phyloP scores from a whole-genome alignment of 2,888 invertebrate species.

The Trachelus troglodyta region DNA sequence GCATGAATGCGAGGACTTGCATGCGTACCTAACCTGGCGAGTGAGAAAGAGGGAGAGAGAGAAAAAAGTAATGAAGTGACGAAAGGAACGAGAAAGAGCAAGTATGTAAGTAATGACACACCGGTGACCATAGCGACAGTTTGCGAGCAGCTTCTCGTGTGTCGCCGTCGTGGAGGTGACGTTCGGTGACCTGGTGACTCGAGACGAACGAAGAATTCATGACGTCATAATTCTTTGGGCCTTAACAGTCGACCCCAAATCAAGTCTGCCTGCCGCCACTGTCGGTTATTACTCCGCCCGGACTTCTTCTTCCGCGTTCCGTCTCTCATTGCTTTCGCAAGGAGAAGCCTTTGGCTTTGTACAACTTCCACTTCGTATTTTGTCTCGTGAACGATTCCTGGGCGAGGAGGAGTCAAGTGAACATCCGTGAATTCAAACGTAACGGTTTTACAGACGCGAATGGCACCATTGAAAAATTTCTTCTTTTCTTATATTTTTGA shows the following conservation, averaged over 20 bases:
- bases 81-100: not conserved
- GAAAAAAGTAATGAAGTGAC: slow-evolving; percentile 2
- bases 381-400: not conserved
- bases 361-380: not conserved
- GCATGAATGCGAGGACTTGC: not conserved
- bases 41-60: not conserved
- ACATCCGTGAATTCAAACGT: not conserved
- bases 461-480: not conserved
- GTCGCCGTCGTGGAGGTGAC: not conserved
- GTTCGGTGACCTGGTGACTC: not conserved
- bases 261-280: not conserved
- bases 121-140: not conserved
- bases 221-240: not conserved
- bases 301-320: not conserved
- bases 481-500: not conserved
- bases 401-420: not conserved
- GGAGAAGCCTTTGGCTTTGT: not conserved
- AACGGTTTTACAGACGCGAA: not conserved
- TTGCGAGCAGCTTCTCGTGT: not conserved
- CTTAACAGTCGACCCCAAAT: not conserved
- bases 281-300: not conserved
- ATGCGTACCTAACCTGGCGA: not conserved
- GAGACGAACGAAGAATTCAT: not conserved
- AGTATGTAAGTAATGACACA: not conserved
- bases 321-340: not conserved